phyloP scores from a whole-genome alignment of 2,888 invertebrate species.

The Trichopria drosophilae region DNA sequence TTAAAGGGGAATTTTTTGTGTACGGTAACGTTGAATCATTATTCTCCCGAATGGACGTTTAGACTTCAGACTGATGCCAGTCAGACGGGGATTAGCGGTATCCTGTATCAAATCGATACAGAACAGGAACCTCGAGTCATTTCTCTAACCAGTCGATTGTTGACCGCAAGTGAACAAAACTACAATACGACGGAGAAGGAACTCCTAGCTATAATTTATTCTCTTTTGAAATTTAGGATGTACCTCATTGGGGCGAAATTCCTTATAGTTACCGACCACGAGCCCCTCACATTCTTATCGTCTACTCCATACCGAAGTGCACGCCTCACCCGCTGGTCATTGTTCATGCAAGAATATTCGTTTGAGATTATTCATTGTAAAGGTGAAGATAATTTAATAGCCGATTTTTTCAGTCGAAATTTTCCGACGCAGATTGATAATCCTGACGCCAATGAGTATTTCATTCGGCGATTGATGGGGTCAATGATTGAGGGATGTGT shows the following conservation, averaged over 20 bases:
- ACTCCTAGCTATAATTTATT: slow-evolving; percentile 10
- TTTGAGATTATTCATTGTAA: slow-evolving; percentile 11
- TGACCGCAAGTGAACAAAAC: neutral
- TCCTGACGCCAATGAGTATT: too few species aligned
- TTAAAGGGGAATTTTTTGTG: too few species aligned
- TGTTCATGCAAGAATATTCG: slow-evolving; percentile 11
- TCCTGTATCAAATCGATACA: too few species aligned
- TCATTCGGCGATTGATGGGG: too few species aligned
- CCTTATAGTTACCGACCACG: slow-evolving; percentile 6
- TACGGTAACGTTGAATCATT: too few species aligned
- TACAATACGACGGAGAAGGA: slow-evolving; percentile 7
- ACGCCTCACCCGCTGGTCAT: slow-evolving; percentile 11
- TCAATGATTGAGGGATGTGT: too few species aligned
- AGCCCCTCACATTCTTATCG: slow-evolving; percentile 9
- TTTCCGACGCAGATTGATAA: too few species aligned
- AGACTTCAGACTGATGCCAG: slow-evolving; percentile 6
- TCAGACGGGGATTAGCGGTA: slow-evolving; percentile 7
- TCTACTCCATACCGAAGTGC: slow-evolving; percentile 2
- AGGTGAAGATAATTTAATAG: slow-evolving; percentile 13
- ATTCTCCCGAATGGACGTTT: too few species aligned
- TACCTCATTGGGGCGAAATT: too few species aligned
- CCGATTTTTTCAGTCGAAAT: slow-evolving; percentile 17
- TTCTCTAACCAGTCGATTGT: slow-evolving; percentile 1
- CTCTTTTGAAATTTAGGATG: neutral
- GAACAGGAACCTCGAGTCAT: neutral